Conservation (phyloP, 2,797 vertebrate species). For the Chloroceryle amazona region DNA sequence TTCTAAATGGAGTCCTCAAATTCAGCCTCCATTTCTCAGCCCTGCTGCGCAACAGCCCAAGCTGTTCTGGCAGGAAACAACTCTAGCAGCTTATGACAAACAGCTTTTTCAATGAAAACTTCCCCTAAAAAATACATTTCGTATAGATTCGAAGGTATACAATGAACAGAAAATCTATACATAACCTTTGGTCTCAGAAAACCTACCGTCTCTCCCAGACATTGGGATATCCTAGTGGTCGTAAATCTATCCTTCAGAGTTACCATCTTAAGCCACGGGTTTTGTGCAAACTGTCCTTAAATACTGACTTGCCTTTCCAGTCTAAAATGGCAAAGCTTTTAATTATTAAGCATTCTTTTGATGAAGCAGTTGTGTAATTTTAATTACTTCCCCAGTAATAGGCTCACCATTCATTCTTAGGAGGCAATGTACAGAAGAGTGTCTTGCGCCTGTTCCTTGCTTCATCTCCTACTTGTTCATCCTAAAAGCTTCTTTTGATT, state of each 20-base stretch:
- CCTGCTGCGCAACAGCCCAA: background rate
- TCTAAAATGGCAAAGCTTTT: background rate
- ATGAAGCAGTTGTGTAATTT: background rate
- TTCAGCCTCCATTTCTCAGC: background rate
- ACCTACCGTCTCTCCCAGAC: background rate
- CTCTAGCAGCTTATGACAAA: background rate
- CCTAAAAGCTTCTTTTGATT: slow-evolving; percentile 27
- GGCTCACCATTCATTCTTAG: background rate
- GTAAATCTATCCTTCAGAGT: background rate
- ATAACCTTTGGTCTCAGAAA: background rate
- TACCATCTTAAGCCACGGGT: background rate
- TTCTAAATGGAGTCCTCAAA: background rate
- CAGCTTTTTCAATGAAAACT: background rate
- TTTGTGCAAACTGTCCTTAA: background rate
- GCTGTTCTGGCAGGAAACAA: background rate
- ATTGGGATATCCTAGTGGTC: background rate
- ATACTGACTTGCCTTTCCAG: background rate
- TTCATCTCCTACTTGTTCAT: slow-evolving; percentile 8
- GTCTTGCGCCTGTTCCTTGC: background rate
- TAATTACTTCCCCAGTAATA: background rate
- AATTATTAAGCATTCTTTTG: background rate
- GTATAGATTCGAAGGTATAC: background rate
- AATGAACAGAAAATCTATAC: background rate
- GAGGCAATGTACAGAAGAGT: background rate
- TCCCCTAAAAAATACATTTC: background rate